Evolutionary conservation across 2,888 invertebrate species (phyloP).

Genomic region (Pyrochroa serraticornis): DNA sequence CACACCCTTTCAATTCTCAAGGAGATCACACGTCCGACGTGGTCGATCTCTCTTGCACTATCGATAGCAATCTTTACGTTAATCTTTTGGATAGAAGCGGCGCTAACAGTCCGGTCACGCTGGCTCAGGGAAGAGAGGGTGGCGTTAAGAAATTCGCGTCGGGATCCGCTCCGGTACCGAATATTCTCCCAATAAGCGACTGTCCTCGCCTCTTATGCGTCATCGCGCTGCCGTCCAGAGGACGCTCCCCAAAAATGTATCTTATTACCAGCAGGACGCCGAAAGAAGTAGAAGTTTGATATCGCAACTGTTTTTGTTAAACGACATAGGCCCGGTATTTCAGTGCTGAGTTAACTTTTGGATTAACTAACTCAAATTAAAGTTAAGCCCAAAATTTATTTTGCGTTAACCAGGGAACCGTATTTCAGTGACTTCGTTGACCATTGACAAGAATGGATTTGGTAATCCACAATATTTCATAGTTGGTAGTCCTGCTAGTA

Average conservation of each 20-base stretch:
- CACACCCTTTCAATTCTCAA: conserved; percentile 87
- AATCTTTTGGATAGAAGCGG: conserved; percentile 78
- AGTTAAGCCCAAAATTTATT: too few species aligned
- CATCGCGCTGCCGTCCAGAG: conserved; percentile 46
- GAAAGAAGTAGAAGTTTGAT: conserved; percentile 51
- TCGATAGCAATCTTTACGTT: conserved; percentile 84
- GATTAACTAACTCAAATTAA: too few species aligned
- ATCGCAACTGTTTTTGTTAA: conserved; percentile 57
- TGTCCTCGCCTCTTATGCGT: conserved; percentile 50
- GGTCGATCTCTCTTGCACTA: conserved; percentile 53
- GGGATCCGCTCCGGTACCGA: conserved; percentile 62
- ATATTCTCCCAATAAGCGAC: conserved; percentile 52
- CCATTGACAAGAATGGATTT: too few species aligned
- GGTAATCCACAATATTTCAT: too few species aligned
- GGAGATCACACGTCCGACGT: conserved; percentile 60
- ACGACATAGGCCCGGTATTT: too few species aligned
- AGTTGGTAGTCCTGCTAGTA: too few species aligned
- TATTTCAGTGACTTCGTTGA: too few species aligned
- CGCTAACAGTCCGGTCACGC: conserved; percentile 58
- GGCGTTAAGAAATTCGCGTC: conserved; percentile 82
- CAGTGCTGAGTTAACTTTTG: too few species aligned
- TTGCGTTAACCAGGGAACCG: too few species aligned
- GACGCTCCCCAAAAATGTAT: conserved; percentile 38
- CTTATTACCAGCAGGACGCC: conserved; percentile 46
- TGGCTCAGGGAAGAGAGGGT: conserved; percentile 44